Conservation (phyloP, 2,888 invertebrate genomes). For the Machimus atricapillus region DNA sequence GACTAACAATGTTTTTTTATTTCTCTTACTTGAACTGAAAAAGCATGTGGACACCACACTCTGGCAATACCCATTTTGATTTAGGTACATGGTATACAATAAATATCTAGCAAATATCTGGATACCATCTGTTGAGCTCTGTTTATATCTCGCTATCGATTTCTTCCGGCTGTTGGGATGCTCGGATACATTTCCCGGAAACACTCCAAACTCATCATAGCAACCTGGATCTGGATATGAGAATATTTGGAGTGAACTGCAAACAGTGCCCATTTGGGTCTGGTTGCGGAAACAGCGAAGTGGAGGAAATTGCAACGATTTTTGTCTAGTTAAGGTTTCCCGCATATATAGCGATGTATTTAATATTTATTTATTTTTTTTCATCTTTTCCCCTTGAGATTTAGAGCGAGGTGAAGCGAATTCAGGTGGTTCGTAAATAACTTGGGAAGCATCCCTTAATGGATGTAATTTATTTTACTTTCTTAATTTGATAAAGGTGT, state of each 20-base stretch:
- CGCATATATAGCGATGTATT: neutral
- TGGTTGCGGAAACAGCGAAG: neutral
- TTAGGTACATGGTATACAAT: neutral
- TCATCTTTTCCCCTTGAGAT: neutral
- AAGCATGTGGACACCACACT: neutral
- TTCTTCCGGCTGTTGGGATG: neutral
- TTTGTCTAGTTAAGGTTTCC: neutral
- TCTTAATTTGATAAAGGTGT: neutral
- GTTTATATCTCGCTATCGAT: neutral
- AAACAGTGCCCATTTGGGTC: neutral
- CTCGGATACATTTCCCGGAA: neutral
- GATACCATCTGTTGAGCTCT: neutral
- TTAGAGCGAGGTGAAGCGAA: neutral
- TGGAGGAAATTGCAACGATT: neutral
- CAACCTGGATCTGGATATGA: neutral
- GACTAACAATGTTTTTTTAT: neutral
- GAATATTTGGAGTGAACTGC: neutral
- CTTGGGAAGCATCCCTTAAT: neutral
- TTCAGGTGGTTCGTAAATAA: neutral
- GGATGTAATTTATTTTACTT: neutral
- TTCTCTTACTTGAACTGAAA: neutral
- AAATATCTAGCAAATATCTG: neutral
- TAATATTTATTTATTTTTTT: neutral
- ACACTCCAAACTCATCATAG: neutral
- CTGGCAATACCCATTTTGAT: neutral